phyloP scores from a whole-genome alignment of 2,797 vertebrate genomes.

The Mycteria americana region DNA sequence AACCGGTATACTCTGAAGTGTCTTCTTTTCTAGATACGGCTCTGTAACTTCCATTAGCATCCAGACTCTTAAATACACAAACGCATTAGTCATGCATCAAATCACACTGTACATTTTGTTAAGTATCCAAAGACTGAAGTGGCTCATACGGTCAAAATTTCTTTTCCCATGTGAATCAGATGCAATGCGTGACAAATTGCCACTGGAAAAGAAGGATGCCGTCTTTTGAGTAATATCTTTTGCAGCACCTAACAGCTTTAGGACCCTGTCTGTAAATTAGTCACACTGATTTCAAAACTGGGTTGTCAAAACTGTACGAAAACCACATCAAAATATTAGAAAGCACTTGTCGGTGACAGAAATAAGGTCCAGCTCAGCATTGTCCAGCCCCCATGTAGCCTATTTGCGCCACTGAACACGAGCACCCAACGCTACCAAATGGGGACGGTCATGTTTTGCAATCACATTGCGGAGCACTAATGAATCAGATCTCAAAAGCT shows the following conservation, averaged over 20 bases:
- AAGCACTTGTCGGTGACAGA: not conserved
- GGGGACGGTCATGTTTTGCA: not conserved
- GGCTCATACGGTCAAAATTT: slow-evolving; percentile 28
- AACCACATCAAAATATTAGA: not conserved
- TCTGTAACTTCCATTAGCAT: slow-evolving; percentile 33
- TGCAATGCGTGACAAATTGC: not conserved
- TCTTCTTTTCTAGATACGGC: not conserved
- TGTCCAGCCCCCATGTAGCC: not conserved
- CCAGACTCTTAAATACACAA: slow-evolving; percentile 50
- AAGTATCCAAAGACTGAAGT: slow-evolving; percentile 2
- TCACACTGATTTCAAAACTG: not conserved
- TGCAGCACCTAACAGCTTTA: not conserved
- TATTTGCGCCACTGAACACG: not conserved
- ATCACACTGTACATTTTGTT: not conserved
- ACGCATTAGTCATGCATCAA: slow-evolving; percentile 43
- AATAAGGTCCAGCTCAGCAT: not conserved
- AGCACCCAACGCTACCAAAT: not conserved
- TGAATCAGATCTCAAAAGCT: not conserved
- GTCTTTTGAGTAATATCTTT: not conserved
- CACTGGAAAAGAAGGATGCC: not conserved
- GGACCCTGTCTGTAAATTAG: not conserved
- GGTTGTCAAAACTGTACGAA: not conserved
- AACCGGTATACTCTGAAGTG: not conserved
- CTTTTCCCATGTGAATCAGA: slow-evolving; percentile 51
- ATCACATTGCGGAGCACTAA: not conserved